Percentiles rank a stretch among this genome's conserved stretches.
Evolutionary conservation across 2,888 invertebrate species (phyloP).

Genomic region (Apamea anceps): DNA sequence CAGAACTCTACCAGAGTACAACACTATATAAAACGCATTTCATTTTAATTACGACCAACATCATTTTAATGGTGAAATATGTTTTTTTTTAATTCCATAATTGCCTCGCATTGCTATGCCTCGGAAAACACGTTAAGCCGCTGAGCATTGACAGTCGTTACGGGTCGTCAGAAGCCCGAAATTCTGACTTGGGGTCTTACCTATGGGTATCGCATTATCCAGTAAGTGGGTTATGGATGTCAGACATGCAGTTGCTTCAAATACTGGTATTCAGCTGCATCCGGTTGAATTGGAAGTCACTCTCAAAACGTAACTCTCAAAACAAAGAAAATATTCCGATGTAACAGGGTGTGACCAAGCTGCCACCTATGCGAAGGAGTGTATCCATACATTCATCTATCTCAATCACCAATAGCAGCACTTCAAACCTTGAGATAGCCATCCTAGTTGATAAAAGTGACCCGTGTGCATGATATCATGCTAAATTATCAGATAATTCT

Average conservation of each 20-base stretch:
- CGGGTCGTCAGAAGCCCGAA: not conserved
- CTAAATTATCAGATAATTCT: constrained; percentile 14
- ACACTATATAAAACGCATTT: not conserved
- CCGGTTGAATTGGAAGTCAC: too few species aligned
- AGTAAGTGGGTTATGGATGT: not conserved
- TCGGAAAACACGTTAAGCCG: not conserved
- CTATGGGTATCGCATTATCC: not conserved
- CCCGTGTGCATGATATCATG: constrained; percentile 4
- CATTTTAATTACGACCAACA: not conserved
- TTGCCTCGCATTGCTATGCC: not conserved
- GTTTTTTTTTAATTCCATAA: too few species aligned
- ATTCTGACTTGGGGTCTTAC: not conserved
- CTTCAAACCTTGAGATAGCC: constrained; percentile 8
- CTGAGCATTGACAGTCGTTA: not conserved
- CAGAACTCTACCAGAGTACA: not conserved
- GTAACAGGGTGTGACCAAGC: constrained; percentile 28
- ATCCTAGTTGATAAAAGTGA: constrained; percentile 24
- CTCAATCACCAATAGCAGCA: constrained; percentile 12
- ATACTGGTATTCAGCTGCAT: not conserved
- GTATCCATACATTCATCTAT: not conserved
- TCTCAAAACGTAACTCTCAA: not conserved
- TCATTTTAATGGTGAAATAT: too few species aligned
- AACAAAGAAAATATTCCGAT: not conserved
- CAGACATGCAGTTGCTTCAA: not conserved
- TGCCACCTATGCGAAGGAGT: not conserved